Evolutionary conservation across 2,797 vertebrate genomes (phyloP).

Genomic region (Chelonia mydas): DNA sequence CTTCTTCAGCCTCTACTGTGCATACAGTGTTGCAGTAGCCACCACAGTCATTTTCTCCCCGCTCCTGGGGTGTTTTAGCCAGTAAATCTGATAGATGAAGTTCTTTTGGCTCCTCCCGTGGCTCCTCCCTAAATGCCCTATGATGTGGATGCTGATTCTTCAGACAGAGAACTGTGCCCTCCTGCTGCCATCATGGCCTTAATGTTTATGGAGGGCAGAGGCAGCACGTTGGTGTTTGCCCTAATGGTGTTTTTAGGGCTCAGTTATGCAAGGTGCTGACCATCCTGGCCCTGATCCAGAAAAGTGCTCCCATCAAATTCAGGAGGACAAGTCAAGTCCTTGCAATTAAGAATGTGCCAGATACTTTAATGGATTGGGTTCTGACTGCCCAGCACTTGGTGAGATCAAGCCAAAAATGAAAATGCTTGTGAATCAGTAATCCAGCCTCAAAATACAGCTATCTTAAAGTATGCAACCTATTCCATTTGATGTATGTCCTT

Average conservation of each 20-base stretch:
- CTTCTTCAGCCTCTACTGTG: neutral
- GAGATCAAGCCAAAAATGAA: neutral
- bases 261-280: neutral
- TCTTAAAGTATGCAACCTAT: neutral
- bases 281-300: neutral
- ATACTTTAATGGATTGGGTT: conserved; percentile 2
- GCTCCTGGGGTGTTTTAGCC: too few species aligned
- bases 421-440: neutral
- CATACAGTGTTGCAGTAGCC: fast-evolving
- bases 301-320: neutral
- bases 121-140: neutral
- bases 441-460: neutral
- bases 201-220: neutral
- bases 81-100: too few species aligned
- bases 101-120: too few species aligned
- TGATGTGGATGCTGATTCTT: neutral
- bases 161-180: neutral
- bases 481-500: neutral
- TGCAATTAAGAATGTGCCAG: neutral
- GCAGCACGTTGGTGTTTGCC: neutral
- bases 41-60: neutral
- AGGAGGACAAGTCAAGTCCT: neutral
- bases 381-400: neutral
- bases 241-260: fast-evolving
- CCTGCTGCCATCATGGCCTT: neutral